Base-by-base conservation (phyloP, 2,888 invertebrate genomes). In the Lagria hirta region DNA sequence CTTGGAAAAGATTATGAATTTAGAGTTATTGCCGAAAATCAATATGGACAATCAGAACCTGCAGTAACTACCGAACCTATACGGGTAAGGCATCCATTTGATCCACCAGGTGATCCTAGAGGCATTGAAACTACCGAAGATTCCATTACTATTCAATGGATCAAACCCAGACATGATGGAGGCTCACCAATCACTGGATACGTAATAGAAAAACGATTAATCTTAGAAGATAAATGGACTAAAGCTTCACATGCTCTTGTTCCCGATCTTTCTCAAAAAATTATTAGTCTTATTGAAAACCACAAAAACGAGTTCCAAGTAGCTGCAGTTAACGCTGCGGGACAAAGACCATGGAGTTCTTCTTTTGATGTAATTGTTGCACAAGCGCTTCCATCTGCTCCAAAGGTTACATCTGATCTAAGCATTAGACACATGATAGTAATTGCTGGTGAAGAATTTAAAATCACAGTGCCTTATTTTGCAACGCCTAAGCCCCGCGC, bases 241-340 rank as follows among this genome's bases (percentile, higher is more conserved):
- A 95, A 93, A 68, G 97, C 93, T 6, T 84, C 87, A 7, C 93
- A 92, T 65, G 85, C 88, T 14, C 79, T 87, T 63, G 83, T 96
- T 58, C 86, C 89, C 21, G 97, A 96, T 66, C 83, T 90, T 1
- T 87, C 86, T 2, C 88, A 87, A 71, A 90, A 86, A 69, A 86
- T 88, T 43, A 85, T 83, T 54, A 91, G 82, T 43, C 76, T 99
- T 24, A 89, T 92, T 46, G 94, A 97, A 70, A 93, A 97, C 68
- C 91, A 93, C 58, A 93, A 95, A 65, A 99, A 99, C 62, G 98
- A 99, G 70, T 99, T 99, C 80, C 83, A 98, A 48, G 97, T 98
- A 2, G 86, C 92, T 1, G 99, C 97, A 1, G 76, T 95, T n/a
- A 99, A 96, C 70, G 94, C 94, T 3, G 99, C 98, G 4, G 99